Base-by-base conservation (phyloP, 2,888 invertebrate species). In the Gasteruption jaculator region DNA sequence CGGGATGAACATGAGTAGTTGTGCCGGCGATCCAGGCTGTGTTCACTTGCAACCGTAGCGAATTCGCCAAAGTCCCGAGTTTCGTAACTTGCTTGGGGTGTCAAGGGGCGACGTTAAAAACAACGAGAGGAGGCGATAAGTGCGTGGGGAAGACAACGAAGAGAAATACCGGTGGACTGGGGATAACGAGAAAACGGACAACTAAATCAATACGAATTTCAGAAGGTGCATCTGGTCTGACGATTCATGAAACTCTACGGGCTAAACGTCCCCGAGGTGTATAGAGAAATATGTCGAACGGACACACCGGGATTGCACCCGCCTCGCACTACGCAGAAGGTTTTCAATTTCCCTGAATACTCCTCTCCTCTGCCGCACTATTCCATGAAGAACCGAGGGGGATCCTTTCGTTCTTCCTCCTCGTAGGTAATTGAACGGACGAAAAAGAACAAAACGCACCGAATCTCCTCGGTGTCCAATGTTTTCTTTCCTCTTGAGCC, bases 1-100 rank as follows among this genome's bases (percentile, higher is more conserved):
- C 77, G 90, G 90, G 82, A 90, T 89, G 80, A 90, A 90, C 90
- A 90, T 90, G 75, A 76, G 76, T 74, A 71, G 68, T 62, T 65
- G 71, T 43, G 49, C 43, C 40, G 65, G 63, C 65, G 50, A 51
- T 60, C 58, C 61, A 59, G 61, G 56, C 56, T 54, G 60, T 53
- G 53, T 54, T 58, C 56, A 57, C 50, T 48, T 52, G 43, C 45
- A 45, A 54, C 49, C 48, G 45, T 24, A 18, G 5, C 15, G 15
- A 32, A 20, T 15, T 14, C 29, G 19, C 19, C 26, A 18, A 6
- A 12, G 10, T 19, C 15, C 14, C 8, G 8, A 10, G n/a, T 10
- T 27, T 50, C 29, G 37, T 12, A 20, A n/a, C 20, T 24, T 12
- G 24, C 12, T 18, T 11, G 11, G 11, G 22, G 14, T 20, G n/a